Base-by-base conservation (phyloP, 2,113 vertebrate genomes). In the Cephalopholis sonnerati region DNA sequence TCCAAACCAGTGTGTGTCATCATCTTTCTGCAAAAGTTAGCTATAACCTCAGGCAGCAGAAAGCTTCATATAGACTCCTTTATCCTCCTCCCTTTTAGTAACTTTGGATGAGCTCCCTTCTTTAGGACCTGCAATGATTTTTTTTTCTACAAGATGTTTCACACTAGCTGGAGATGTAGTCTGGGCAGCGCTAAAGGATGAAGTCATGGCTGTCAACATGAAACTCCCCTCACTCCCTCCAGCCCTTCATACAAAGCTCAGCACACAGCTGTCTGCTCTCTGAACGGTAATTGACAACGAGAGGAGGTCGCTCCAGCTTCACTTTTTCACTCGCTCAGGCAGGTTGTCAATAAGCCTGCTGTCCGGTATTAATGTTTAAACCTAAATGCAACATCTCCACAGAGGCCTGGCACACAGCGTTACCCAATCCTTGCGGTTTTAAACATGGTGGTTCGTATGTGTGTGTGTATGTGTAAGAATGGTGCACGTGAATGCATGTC, bases 191-290 rank as follows among this genome's bases (percentile, higher is more conserved):
- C 44, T 29, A 44, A 61, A 22, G 24, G 46, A 74, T 89, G 75
- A 87, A 54, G 75, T 83, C 81, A 84, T 63, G 76, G 57, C 17
- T 81, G 76, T 76, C 74, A 53, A 41, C 18, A 36, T 55, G n/a
- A 77, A 77, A 51, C 77, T 62, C 44, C 32, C 36, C 77, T 64
- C 74, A 55, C 54, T 71, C 39, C 25, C 13, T 32, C 12, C 50
- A 68, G 41, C 27, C 59, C 17, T n/a, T 1, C 44, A 27, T 10
- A 50, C 22, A 64, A 63, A 79, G 36, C 16, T 29, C 57, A 20
- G 39, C 75, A 57, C 57, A 59, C 50, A 51, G 48, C n/a, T 39
- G 66, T 77, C 71, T 77, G 51, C 24, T 71, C 24, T 73, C 78
- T 69, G 51, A 44, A n/a, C 53, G 67, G 51, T 79, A 81, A 75